Percentiles rank a stretch among this genome's conserved stretches.
phyloP scores from a whole-genome alignment of 2,797 vertebrate genomes.

The Hydrocynus forskahlii region DNA sequence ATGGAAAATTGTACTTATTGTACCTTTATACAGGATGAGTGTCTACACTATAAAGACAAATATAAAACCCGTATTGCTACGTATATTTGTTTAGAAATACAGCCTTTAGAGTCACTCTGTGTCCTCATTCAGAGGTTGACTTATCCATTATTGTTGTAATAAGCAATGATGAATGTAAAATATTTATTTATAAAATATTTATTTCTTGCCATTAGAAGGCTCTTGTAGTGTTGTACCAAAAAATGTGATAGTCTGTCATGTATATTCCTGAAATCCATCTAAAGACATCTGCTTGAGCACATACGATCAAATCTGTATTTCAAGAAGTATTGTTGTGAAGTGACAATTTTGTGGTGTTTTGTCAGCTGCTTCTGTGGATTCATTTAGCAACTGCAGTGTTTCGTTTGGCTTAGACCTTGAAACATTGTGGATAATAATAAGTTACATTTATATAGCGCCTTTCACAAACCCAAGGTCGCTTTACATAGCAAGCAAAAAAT shows the following conservation, averaged over 20 bases:
- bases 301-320: slow-evolving; percentile 59
- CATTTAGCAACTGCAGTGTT: slow-evolving; percentile 33
- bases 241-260: slow-evolving; percentile 13
- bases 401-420: background rate
- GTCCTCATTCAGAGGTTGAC: background rate
- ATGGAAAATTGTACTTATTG: background rate
- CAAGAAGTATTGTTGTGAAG: slow-evolving; percentile 39
- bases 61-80: background rate
- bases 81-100: background rate
- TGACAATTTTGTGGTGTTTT: slow-evolving; percentile 32
- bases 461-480: too few species aligned
- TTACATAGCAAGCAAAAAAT: too few species aligned
- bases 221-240: slow-evolving; percentile 35
- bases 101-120: background rate
- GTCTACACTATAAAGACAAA: background rate
- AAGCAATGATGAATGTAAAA: slow-evolving; percentile 26
- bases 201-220: slow-evolving; percentile 1
- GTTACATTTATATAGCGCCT: too few species aligned
- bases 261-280: background rate
- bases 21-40: background rate
- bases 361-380: slow-evolving; percentile 23
- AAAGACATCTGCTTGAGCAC: slow-evolving; percentile 30
- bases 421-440: slow-evolving; percentile 3
- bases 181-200: slow-evolving; percentile 26
- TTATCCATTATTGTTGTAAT: slow-evolving; percentile 19